Evolutionary conservation across 2,797 vertebrate genomes (phyloP).

Genomic region (Picus viridis): DNA sequence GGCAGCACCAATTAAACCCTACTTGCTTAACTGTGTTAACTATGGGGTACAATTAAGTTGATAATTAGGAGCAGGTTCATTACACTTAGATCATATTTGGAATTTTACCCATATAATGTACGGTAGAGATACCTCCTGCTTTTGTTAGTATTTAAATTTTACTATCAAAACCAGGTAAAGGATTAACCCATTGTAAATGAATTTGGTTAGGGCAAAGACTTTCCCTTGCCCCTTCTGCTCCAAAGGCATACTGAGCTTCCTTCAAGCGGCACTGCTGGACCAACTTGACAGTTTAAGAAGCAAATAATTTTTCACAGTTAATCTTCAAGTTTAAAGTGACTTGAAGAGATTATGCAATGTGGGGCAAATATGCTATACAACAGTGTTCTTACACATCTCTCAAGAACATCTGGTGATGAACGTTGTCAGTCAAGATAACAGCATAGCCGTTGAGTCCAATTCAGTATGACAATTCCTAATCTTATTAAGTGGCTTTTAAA

Average conservation of each 20-base stretch:
- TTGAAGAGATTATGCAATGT: constrained; percentile 33
- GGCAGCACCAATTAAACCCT: not conserved
- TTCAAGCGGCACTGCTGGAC: constrained; percentile 3
- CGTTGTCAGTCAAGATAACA: not conserved
- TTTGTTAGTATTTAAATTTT: not conserved
- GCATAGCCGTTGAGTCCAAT: constrained; percentile 18
- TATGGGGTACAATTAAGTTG: not conserved
- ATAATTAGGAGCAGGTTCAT: not conserved
- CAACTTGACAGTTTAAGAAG: constrained; percentile 32
- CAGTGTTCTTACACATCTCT: not conserved
- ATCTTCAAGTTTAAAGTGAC: constrained; percentile 46
- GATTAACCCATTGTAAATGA: not conserved
- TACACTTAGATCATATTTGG: not conserved
- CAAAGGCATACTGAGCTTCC: not conserved
- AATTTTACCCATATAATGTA: not conserved
- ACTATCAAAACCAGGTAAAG: not conserved
- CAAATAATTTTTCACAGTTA: constrained; percentile 37
- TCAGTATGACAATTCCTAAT: constrained; percentile 40
- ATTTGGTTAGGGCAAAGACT: not conserved
- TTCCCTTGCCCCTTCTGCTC: not conserved
- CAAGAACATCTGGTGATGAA: constrained; percentile 50
- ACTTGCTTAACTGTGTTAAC: not conserved
- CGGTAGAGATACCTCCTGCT: not conserved
- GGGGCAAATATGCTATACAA: not conserved
- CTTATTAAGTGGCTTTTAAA: constrained; percentile 60